Conservation (phyloP, 2,888 invertebrate species). For the Gandaritis pyraliata region DNA sequence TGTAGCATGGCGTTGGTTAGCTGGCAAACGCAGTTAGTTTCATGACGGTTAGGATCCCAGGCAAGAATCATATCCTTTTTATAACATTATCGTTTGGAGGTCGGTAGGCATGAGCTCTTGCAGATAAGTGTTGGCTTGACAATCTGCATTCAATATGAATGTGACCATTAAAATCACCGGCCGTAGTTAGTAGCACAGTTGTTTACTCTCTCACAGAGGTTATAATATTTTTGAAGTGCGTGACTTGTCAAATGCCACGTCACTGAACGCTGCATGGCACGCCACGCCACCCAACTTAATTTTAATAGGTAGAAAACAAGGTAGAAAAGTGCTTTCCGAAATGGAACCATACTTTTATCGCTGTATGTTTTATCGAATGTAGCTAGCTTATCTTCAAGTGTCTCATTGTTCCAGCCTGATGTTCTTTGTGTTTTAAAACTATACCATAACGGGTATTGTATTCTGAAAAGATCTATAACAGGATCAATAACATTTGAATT, state of each 20-base stretch:
- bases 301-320: conserved; percentile 33
- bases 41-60: neutral
- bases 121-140: neutral
- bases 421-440: conserved; percentile 1
- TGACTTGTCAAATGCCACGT: conserved; percentile 68
- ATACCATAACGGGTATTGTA: conserved; percentile 1
- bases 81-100: neutral
- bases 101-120: too few species aligned
- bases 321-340: conserved; percentile 29
- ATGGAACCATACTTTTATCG: conserved; percentile 26
- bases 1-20: neutral
- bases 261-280: conserved; percentile 37
- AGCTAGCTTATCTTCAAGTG: conserved; percentile 7
- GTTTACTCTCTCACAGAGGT: conserved; percentile 62
- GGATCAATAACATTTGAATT: neutral
- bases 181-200: conserved; percentile 47
- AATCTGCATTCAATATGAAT: conserved; percentile 9
- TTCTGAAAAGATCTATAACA: conserved; percentile 8
- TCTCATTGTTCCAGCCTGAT: conserved; percentile 10
- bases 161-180: conserved; percentile 38
- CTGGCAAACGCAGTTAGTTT: neutral
- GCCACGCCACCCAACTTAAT: conserved; percentile 49
- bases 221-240: conserved; percentile 58
- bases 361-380: conserved; percentile 13
- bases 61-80: too few species aligned